Evolutionary conservation across 2,113 vertebrate species (phyloP).

Genomic region (Amphilophus citrinellus): DNA sequence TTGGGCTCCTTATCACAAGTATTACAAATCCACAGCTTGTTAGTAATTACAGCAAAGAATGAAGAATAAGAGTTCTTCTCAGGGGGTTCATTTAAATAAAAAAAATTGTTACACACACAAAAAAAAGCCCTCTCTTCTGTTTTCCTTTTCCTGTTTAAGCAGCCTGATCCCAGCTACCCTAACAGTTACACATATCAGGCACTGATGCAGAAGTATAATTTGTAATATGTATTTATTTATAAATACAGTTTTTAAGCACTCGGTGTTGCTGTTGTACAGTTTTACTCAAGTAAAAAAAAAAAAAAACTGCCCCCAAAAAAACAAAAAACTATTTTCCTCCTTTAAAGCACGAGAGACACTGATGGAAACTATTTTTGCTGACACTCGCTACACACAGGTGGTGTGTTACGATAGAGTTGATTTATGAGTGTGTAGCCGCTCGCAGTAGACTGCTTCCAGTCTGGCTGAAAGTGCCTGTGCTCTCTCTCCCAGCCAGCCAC

Average conservation of each 20-base stretch:
- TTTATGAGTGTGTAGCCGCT: slow-evolving; percentile 40
- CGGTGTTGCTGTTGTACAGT: not conserved
- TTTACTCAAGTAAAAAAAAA: not conserved
- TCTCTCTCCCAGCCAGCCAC: slow-evolving; percentile 45
- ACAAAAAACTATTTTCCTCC: not conserved
- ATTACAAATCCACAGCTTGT: not conserved
- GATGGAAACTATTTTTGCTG: slow-evolving; percentile 40
- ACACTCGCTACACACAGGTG: slow-evolving; percentile 35
- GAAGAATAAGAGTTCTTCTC: not conserved
- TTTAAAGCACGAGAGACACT: not conserved
- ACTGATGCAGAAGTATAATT: not conserved
- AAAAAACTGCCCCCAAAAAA: no score
- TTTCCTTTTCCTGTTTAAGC: not conserved
- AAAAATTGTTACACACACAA: not conserved
- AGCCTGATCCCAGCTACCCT: not conserved
- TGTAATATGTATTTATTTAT: not conserved
- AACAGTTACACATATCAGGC: not conserved
- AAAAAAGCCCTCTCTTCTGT: not conserved
- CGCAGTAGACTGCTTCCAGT: slow-evolving; percentile 12
- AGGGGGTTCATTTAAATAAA: not conserved
- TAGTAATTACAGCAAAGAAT: not conserved
- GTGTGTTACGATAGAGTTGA: slow-evolving; percentile 42
- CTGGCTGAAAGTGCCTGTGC: slow-evolving; percentile 44
- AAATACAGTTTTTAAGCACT: not conserved
- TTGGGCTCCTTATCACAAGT: not conserved